These are phyloP conservation scores for Phengaris arion DNA, from an alignment of 2,888 invertebrate species.

Conservation along the genomic window DNA sequence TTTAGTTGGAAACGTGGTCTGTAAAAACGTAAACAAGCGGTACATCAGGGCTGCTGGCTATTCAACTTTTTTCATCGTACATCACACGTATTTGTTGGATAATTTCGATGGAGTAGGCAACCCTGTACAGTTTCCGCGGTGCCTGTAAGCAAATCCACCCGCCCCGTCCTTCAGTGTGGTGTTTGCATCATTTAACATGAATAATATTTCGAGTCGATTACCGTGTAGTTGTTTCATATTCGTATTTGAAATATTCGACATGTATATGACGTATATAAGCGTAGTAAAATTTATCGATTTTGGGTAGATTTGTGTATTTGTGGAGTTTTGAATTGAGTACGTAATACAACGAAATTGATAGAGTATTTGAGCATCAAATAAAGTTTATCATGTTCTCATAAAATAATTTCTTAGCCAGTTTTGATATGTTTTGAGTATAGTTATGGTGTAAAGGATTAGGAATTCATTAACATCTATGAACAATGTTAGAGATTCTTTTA, in stretches of 20 bases:
- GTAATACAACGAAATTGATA: constrained; percentile 3
- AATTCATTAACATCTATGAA: no score
- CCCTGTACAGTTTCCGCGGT: constrained; percentile 46
- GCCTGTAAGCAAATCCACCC: constrained; percentile 48
- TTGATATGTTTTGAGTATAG: not conserved
- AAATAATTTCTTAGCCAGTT: not conserved
- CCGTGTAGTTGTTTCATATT: constrained; percentile 45
- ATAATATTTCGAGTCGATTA: constrained; percentile 43
- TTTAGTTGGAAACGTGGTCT: constrained; percentile 75
- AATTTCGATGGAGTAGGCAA: not conserved
- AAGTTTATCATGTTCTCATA: not conserved
- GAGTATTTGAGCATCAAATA: not conserved
- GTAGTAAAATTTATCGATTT: constrained; percentile 14
- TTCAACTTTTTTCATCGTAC: not conserved
- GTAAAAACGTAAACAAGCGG: constrained; percentile 75
- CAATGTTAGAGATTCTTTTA: no score
- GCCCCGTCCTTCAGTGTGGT: constrained; percentile 44
- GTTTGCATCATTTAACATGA: constrained; percentile 49
- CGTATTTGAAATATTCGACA: constrained; percentile 35
- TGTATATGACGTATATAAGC: constrained; percentile 27
- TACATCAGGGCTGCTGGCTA: constrained; percentile 39
- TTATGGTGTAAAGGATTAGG: no score
- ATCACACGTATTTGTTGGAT: not conserved
- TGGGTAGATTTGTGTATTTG: constrained; percentile 2
- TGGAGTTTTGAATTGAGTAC: not conserved